Conservation (phyloP, 2,888 invertebrate genomes). For the Melanargia galathea region DNA sequence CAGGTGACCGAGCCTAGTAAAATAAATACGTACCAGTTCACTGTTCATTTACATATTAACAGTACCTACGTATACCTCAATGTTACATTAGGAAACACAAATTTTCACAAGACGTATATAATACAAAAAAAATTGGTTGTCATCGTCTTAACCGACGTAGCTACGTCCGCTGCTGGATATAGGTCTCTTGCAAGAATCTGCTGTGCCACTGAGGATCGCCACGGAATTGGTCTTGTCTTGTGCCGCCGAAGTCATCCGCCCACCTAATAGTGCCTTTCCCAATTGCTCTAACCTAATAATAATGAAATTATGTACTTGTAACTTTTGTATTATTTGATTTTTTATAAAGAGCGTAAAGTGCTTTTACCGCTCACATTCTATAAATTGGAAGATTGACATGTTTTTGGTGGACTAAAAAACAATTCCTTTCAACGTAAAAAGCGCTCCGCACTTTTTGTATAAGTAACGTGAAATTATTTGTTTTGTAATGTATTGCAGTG, state of each 20-base stretch:
- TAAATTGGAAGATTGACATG: neutral
- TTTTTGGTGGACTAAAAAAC: neutral
- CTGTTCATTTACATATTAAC: neutral
- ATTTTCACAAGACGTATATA: no score
- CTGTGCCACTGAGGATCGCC: no score
- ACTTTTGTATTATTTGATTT: slow-evolving; percentile 4
- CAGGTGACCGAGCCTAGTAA: slow-evolving; percentile 3
- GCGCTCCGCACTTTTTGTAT: neutral
- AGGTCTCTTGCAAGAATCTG: no score
- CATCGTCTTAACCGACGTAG: no score
- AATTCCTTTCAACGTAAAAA: neutral
- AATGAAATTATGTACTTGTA: neutral
- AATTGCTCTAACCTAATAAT: no score
- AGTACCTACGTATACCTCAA: neutral
- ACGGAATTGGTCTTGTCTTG: no score
- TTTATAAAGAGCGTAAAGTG: neutral
- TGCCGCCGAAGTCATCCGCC: no score
- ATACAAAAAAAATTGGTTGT: no score
- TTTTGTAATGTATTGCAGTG: neutral
- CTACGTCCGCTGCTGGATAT: no score
- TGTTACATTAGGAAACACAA: no score
- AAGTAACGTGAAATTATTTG: neutral
- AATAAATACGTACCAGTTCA: neutral
- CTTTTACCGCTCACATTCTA: slow-evolving; percentile 2
- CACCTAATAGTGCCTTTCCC: no score